A percentile compares a stretch with the other conserved stretches of the same genome.
phyloP scores from a whole-genome alignment of 2,797 vertebrate genomes.

The Danio tinwini region DNA sequence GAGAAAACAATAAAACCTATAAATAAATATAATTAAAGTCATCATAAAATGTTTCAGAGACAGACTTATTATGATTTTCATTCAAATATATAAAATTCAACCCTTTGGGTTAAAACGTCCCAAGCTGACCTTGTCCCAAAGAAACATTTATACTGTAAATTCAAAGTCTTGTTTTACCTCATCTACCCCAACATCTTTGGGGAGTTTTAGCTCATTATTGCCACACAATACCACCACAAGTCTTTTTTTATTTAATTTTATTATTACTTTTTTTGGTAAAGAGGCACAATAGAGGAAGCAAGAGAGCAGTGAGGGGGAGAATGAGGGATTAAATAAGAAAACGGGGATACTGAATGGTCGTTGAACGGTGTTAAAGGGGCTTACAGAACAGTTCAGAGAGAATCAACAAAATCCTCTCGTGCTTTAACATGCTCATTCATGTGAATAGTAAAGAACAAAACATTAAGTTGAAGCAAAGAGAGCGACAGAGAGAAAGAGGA shows the following conservation, averaged over 20 bases:
- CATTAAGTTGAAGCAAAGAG: background rate
- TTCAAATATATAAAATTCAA: background rate
- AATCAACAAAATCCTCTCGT: background rate
- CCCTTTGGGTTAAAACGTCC: background rate
- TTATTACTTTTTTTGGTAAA: background rate
- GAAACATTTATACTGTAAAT: background rate
- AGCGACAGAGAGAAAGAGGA: constrained; percentile 11
- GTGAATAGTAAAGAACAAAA: constrained; percentile 24
- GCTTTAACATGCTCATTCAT: constrained; percentile 17
- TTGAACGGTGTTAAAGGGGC: constrained; percentile 6
- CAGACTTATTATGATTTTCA: background rate
- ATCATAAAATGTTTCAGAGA: background rate
- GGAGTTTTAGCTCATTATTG: background rate
- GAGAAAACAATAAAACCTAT: background rate
- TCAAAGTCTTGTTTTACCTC: background rate
- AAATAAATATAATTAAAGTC: background rate
- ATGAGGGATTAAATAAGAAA: constrained; percentile 7
- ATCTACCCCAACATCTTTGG: background rate
- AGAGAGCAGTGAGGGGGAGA: background rate
- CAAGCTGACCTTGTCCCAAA: background rate
- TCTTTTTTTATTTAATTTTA: background rate
- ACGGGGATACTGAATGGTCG: background rate
- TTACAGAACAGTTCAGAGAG: constrained; percentile 16
- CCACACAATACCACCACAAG: background rate
- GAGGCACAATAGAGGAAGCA: background rate